These are phyloP conservation scores for Pygocentrus nattereri DNA, from an alignment of 2,797 vertebrate species.

Conservation along the genomic window DNA sequence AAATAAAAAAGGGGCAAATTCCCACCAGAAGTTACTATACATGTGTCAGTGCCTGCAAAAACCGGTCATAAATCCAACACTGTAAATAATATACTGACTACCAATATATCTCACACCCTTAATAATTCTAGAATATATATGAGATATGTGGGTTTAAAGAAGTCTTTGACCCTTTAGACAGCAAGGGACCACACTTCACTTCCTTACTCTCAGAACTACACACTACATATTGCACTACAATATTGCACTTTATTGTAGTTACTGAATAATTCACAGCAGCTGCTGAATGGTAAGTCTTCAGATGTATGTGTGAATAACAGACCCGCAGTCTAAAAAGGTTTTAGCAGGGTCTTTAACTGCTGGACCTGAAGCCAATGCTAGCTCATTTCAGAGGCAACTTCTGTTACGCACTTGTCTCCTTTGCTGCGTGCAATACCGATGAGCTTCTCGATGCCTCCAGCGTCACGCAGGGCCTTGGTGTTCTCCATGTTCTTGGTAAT, in stretches of 20 bases:
- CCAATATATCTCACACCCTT: too few relatives aligned
- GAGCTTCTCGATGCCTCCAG: conserved; percentile 97
- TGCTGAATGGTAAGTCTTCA: background rate
- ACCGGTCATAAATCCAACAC: too few relatives aligned
- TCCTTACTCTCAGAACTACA: background rate
- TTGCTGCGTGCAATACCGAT: conserved; percentile 98
- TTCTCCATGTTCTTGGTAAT: conserved; percentile 99
- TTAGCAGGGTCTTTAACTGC: background rate
- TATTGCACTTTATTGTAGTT: background rate
- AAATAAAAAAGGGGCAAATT: too few relatives aligned
- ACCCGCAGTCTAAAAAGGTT: background rate
- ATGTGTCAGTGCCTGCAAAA: too few relatives aligned
- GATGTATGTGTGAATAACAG: background rate
- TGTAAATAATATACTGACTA: too few relatives aligned
- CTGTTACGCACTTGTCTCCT: conserved; percentile 94
- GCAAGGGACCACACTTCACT: background rate
- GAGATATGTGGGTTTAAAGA: background rate
- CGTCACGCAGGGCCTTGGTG: conserved; percentile 97
- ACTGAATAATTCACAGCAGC: background rate
- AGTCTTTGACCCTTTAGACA: background rate
- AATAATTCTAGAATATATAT: too few relatives aligned
- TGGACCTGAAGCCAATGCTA: too few relatives aligned
- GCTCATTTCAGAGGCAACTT: background rate
- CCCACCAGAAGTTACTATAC: too few relatives aligned
- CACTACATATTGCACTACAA: background rate